These are phyloP conservation scores for Prionace glauca DNA, from an alignment of 2,797 vertebrate species.

Conservation along the genomic window DNA sequence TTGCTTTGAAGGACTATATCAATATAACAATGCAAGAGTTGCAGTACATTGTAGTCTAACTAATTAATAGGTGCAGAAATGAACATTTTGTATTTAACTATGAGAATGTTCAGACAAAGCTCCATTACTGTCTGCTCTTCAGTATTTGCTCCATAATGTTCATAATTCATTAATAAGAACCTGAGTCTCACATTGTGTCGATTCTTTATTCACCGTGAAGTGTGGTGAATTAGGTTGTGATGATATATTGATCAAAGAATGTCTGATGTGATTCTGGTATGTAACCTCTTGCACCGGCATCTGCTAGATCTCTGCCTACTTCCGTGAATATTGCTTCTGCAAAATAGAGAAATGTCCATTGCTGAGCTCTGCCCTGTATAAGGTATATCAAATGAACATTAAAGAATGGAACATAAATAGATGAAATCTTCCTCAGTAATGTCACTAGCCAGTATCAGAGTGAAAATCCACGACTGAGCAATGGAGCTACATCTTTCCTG, in stretches of 20 bases:
- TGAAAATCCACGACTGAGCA: neutral
- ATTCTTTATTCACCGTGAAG: conserved; percentile 12
- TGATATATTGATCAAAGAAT: conserved; percentile 21
- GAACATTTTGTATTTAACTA: neutral
- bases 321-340: neutral
- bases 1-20: neutral
- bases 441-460: neutral
- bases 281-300: conserved; percentile 15
- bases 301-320: neutral
- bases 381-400: neutral
- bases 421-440: neutral
- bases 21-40: neutral
- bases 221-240: conserved; percentile 16
- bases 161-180: neutral
- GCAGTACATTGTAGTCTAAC: neutral
- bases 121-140: neutral
- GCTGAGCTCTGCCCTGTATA: neutral
- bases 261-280: conserved; percentile 30
- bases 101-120: neutral
- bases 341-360: neutral
- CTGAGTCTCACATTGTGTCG: no score
- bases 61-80: neutral
- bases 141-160: neutral
- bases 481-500: neutral
- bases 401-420: neutral